These are phyloP conservation scores for Anguilla japonica DNA, from an alignment of 2,113 vertebrate species.

Conservation along the genomic window DNA sequence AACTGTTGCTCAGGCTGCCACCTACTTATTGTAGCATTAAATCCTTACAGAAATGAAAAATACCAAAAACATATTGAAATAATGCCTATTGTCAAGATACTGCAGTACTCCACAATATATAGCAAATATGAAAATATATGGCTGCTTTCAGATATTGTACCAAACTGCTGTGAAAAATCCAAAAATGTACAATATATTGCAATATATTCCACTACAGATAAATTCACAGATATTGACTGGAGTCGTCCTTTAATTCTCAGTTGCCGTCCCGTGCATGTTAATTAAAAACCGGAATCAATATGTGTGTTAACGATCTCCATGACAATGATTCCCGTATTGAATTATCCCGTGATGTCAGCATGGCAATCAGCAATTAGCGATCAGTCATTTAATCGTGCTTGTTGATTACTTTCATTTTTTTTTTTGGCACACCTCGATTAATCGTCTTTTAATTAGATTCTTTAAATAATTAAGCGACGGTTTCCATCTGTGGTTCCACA, in stretches of 20 bases:
- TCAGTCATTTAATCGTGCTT: background rate
- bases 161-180: background rate
- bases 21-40: too few relatives aligned
- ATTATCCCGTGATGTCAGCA: background rate
- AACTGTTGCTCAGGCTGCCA: too few relatives aligned
- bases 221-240: background rate
- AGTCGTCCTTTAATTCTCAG: background rate
- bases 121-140: too few relatives aligned
- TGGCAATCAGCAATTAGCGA: background rate
- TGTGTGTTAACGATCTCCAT: background rate
- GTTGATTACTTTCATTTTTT: background rate
- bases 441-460: background rate
- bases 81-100: background rate
- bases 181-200: background rate
- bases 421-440: background rate
- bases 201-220: too few relatives aligned
- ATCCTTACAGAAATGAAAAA: background rate
- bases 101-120: too few relatives aligned
- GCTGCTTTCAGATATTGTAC: background rate
- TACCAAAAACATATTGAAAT: background rate
- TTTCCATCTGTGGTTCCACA: background rate
- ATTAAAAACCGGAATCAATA: background rate
- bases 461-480: background rate
- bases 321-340: background rate
- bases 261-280: background rate